These are phyloP conservation scores for Trachymyrmex cornetzi DNA, from an alignment of 1,140 invertebrate genomes.

Conservation along the genomic window DNA sequence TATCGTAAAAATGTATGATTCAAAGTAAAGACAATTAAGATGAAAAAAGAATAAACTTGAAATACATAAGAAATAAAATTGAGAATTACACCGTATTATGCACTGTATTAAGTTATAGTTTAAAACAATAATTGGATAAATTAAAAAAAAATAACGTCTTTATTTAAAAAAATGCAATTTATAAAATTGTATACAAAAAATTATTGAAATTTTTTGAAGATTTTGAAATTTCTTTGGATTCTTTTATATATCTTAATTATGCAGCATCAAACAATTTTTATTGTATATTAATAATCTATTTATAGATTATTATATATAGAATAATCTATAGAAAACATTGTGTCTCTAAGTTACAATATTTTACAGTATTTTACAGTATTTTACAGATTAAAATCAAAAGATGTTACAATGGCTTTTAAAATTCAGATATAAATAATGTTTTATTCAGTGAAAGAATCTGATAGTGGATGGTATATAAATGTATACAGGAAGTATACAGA, in stretches of 20 bases:
- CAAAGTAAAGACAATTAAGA: too few species aligned
- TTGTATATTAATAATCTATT: neutral
- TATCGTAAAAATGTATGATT: neutral
- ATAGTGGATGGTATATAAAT: neutral
- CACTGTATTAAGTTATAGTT: neutral
- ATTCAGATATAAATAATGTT: neutral
- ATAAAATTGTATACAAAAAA: neutral
- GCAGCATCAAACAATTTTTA: neutral
- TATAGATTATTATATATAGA: too few species aligned
- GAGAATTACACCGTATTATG: neutral
- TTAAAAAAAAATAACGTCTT: neutral
- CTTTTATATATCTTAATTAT: neutral
- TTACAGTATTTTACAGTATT: conserved; percentile 19
- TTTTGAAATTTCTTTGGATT: neutral
- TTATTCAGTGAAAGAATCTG: neutral
- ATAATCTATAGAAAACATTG: neutral
- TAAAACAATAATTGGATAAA: conserved; percentile 19
- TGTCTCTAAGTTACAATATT: neutral
- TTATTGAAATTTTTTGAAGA: conserved; percentile 8
- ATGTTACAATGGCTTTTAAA: neutral
- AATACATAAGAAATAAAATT: conserved; percentile 4
- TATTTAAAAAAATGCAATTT: conserved; percentile 6
- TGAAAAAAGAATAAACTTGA: neutral
- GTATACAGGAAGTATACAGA: neutral
- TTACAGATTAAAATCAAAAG: neutral